Base-by-base conservation (phyloP, 2,113 vertebrate species). In the Crotalus tigris region DNA sequence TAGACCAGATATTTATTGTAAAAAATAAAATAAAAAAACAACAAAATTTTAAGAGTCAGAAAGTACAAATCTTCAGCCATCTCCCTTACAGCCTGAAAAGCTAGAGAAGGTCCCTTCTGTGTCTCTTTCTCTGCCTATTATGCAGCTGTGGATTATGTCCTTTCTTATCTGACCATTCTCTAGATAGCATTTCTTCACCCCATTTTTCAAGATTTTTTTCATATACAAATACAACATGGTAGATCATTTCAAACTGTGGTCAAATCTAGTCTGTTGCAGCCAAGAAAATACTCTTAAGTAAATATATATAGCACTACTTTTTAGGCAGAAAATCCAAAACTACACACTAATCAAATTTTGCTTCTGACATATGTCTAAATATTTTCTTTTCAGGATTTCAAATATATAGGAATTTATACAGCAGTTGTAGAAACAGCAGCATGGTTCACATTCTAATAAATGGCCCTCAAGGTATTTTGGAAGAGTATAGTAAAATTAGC, bases 381-480 rank as follows among this genome's bases (percentile, higher is more conserved):
- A 94, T 95, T 95, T 97, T 91, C 95, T 94, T 94, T 96, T 95
- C 91, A 90, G 93, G 95, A 95, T 92, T 93, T 94, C 93, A 51
- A 91, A 49, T 91, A 23, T 94, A 92, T 96, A 92, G 92, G 91
- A 91, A 94, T 95, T 94, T 94, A 94, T 54, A 86, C 23, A 92
- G 90, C 58, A 87, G 17, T 81, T 81, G 17, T 19, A 81, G 90
- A 94, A 95, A 87, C 94, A 95, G 88, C 92, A 94, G 95, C 97
- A 8, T 24, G 15, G 11, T 64, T 96, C 94, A 24, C 44, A 96
- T 97, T 97, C 95, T 96, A 96, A 92, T 97, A 97, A 96, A 95
- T 94, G 95, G 86, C 89, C 94, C 94, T 95, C 93, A 91, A 95
- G 94, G 88, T 92, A 93, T 89, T 96, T 95, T 94, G 92, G 94